These are phyloP conservation scores for Mus caroli DNA, from an alignment of 2,797 vertebrate genomes.

Conservation along the genomic window DNA sequence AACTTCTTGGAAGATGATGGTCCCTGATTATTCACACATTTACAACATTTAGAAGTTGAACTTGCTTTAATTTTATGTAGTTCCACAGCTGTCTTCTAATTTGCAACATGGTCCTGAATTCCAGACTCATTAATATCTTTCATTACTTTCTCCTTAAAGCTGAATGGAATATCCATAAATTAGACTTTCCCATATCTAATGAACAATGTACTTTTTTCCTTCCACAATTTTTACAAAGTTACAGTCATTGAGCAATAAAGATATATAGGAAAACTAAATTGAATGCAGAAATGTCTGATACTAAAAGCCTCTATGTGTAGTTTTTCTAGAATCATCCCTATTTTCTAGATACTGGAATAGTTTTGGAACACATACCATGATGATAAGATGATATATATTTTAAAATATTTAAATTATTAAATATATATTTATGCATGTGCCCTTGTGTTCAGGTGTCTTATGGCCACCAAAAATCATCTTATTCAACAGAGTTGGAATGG, in stretches of 20 bases:
- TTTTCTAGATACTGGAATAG: constrained; percentile 73
- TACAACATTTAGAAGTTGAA: constrained; percentile 62
- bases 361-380: constrained; percentile 73
- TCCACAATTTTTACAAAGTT: constrained; percentile 66
- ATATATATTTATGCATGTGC: not conserved
- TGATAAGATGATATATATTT: constrained; percentile 65
- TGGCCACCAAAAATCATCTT: not conserved
- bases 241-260: constrained; percentile 71
- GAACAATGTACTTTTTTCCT: constrained; percentile 55
- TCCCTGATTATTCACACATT: constrained; percentile 65
- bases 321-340: constrained; percentile 79
- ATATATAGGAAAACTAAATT: constrained; percentile 64
- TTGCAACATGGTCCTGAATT: constrained; percentile 56
- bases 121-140: constrained; percentile 77
- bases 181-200: constrained; percentile 64
- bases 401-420: not conserved
- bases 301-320: constrained; percentile 72
- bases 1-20: constrained; percentile 52
- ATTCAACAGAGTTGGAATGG: not conserved
- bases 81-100: constrained; percentile 63
- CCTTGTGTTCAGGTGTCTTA: not conserved
- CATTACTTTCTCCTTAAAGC: constrained; percentile 73
- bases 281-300: constrained; percentile 67
- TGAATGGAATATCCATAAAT: constrained; percentile 80
- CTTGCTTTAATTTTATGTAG: constrained; percentile 74